Conservation (phyloP, 1,140 invertebrate species). For the Marisa cornuarietis region DNA sequence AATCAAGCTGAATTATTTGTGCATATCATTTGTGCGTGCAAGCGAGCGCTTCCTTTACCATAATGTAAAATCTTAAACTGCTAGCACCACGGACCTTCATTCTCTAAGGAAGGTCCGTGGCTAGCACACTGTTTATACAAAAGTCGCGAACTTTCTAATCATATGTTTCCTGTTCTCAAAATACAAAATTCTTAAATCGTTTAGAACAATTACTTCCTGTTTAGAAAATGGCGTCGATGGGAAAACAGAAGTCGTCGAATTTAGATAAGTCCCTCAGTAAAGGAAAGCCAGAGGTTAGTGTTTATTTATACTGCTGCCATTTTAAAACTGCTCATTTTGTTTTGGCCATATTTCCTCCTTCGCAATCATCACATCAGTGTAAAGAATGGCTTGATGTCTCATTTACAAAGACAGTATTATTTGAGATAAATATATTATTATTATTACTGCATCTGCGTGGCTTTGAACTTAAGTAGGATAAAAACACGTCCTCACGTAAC, state of each 20-base stretch:
- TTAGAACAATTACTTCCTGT: not conserved
- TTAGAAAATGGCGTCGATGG: slow-evolving; percentile 51
- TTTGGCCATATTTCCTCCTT: not conserved
- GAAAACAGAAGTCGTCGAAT: slow-evolving; percentile 52
- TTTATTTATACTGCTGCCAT: not conserved
- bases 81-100: no score
- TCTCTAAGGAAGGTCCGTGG: no score
- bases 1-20: not conserved
- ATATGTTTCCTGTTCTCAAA: not conserved
- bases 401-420: no score
- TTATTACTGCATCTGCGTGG: no score
- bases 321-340: not conserved
- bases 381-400: not conserved
- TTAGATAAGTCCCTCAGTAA: slow-evolving; percentile 60
- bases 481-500: no score
- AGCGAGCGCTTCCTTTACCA: not conserved
- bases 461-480: no score
- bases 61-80: not conserved
- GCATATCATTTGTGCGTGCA: not conserved
- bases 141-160: no score
- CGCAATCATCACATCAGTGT: not conserved
- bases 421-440: no score
- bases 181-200: slow-evolving; percentile 1
- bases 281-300: slow-evolving; percentile 57
- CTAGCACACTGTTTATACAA: no score